Percentiles rank a stretch among this genome's conserved stretches.
Conservation (phyloP, 2,797 vertebrate species). For the Coendou prehensilis region DNA sequence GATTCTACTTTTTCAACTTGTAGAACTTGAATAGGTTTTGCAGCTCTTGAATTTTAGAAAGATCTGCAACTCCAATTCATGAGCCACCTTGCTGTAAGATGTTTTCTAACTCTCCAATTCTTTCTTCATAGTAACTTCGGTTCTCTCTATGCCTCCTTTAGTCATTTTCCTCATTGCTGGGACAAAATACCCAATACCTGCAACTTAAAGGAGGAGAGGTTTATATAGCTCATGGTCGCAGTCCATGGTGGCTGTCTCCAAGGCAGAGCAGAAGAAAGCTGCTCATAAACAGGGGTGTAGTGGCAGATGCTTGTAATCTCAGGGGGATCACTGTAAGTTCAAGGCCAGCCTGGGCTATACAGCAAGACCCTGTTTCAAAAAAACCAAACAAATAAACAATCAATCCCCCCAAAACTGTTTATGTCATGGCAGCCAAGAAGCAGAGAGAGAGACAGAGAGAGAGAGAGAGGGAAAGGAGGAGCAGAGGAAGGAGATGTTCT, state of each 20-base stretch:
- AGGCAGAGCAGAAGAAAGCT: neutral
- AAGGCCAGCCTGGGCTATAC: neutral
- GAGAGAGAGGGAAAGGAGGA: neutral
- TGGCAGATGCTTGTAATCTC: neutral
- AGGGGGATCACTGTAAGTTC: neutral
- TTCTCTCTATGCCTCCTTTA: conserved; percentile 90
- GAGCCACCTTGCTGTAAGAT: conserved; percentile 90
- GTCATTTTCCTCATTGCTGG: neutral
- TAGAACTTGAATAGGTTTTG: conserved; percentile 85
- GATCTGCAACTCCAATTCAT: conserved; percentile 71
- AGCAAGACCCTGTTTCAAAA: neutral
- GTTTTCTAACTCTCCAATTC: conserved; percentile 95
- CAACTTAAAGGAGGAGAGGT: neutral
- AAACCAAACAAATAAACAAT: neutral
- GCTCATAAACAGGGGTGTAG: neutral
- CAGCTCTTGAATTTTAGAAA: conserved; percentile 86
- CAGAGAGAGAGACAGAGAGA: neutral
- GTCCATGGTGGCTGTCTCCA: neutral
- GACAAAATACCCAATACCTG: neutral
- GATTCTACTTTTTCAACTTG: conserved; percentile 77
- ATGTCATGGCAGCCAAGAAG: neutral
- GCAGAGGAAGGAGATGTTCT: neutral
- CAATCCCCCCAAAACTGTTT: neutral
- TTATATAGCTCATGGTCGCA: neutral
- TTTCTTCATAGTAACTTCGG: conserved; percentile 93